Evolutionary conservation across 2,113 vertebrate genomes (phyloP), one percentile per base, ranked within the genome.

Genomic region (Rhea americana): DNA sequence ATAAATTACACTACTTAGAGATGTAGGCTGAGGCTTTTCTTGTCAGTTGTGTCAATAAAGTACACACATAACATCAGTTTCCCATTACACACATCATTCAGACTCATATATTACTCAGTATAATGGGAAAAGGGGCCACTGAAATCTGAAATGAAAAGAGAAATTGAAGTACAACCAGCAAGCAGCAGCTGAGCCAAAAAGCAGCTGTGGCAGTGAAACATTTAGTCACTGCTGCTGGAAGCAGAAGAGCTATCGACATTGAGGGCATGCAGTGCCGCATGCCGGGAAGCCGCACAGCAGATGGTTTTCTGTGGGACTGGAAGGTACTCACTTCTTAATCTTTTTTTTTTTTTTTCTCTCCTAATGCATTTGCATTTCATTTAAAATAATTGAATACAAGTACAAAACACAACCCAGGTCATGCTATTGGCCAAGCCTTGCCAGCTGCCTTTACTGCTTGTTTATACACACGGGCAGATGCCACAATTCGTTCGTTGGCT

Each of bases 31-130:
- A 96, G 90, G 85, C 16, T 93, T 95, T 96, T 90, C 50, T 86
- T 95, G 95, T 94, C 95, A 94, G 89, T 95, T 93, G 80, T 97
- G 96, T 96, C 97, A 97, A 97, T 97, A 97, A 97, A 97, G 84
- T 93, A 93, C 82, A 96, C 87, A 96, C 79, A 95, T 96, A 97
- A 93, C 95, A 96, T 97, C 95, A 97, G 95, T 97, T 97, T 97
- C 90, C 94, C 96, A 97, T 96, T 96, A 95, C 74, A 96, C 77
- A 97, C 96, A 97, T 96, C 97, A 97, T 97, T 97, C 94, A 95
- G 91, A 91, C 93, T 97, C 95, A 96, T 95, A 94, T 97, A 96
- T 97, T 97, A 95, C 96, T 96, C 96, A 94, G 92, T 91, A 92
- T 91, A 97, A 97, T 97, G 95, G 96, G 89, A 96, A 95, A 97